Conservation (phyloP, 2,888 invertebrate genomes). For the Acrobasis consociella region DNA sequence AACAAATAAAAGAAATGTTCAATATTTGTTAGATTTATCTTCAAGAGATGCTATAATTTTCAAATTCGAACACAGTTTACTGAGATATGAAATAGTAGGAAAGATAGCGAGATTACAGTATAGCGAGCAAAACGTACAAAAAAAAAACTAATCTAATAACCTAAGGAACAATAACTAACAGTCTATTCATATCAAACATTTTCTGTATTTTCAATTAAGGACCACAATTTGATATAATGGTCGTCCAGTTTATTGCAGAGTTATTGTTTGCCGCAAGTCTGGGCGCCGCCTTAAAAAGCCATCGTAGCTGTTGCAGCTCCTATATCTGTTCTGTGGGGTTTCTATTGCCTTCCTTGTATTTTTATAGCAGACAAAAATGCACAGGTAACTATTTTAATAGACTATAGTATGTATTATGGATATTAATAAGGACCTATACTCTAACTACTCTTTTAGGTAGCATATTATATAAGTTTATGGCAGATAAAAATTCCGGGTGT, state of each 20-base stretch:
- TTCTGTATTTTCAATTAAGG: background rate
- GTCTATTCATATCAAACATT: background rate
- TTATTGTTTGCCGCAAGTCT: slow-evolving; percentile 1
- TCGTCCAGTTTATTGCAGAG: background rate
- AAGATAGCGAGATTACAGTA: too few species aligned
- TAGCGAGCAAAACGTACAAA: too few species aligned
- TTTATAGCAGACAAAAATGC: slow-evolving; percentile 9
- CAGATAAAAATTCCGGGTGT: too few species aligned
- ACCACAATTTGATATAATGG: background rate
- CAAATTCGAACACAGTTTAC: too few species aligned
- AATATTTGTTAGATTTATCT: too few species aligned
- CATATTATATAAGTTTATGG: too few species aligned
- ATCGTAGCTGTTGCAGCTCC: slow-evolving; percentile 24
- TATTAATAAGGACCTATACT: background rate
- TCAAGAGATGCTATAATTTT: too few species aligned
- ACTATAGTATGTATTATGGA: background rate
- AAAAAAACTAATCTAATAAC: too few species aligned
- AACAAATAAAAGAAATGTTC: too few species aligned
- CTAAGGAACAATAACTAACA: too few species aligned
- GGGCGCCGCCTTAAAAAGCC: background rate
- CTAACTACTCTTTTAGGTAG: too few species aligned
- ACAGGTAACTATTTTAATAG: background rate
- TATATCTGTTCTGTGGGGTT: slow-evolving; percentile 24
- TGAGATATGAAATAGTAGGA: too few species aligned
- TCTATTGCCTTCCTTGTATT: slow-evolving; percentile 29